Conservation (phyloP, 1,140 invertebrate genomes). For the Anadara kagoshimensis region DNA sequence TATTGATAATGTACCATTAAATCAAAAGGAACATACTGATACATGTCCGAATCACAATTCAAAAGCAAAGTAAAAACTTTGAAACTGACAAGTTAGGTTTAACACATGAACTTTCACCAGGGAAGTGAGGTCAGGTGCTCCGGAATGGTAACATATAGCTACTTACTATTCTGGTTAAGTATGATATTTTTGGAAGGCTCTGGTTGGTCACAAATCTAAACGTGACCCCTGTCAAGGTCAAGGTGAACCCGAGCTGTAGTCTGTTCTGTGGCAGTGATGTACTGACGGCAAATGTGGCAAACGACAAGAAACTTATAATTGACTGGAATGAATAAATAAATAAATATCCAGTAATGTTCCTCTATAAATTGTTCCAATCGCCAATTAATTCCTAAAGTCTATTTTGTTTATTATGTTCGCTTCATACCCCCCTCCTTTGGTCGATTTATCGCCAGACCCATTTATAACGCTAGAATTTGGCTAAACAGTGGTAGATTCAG, state of each 20-base stretch:
- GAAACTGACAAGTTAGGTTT: too few species aligned
- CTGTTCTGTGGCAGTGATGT: constrained; percentile 58
- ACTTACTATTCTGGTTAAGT: constrained; percentile 68
- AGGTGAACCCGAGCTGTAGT: constrained; percentile 62
- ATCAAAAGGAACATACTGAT: too few species aligned
- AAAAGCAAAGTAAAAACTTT: too few species aligned
- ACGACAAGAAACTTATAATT: constrained; percentile 62
- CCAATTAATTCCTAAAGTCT: neutral
- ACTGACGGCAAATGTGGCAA: constrained; percentile 64
- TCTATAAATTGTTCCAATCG: neutral
- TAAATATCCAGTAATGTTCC: neutral
- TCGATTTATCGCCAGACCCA: neutral
- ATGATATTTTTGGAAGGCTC: constrained; percentile 65
- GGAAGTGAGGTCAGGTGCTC: too few species aligned
- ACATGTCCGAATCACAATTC: too few species aligned
- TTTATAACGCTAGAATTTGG: neutral
- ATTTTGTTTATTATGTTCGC: neutral
- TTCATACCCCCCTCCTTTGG: neutral
- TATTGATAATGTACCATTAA: too few species aligned
- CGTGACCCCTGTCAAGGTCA: constrained; percentile 65
- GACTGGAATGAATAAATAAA: constrained; percentile 51
- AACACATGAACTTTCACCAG: too few species aligned
- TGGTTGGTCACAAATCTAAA: constrained; percentile 70
- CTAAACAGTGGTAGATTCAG: neutral
- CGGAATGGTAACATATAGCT: neutral